These are phyloP conservation scores for Lophius piscatorius DNA, from an alignment of 2,113 vertebrate genomes.

Conservation along the genomic window DNA sequence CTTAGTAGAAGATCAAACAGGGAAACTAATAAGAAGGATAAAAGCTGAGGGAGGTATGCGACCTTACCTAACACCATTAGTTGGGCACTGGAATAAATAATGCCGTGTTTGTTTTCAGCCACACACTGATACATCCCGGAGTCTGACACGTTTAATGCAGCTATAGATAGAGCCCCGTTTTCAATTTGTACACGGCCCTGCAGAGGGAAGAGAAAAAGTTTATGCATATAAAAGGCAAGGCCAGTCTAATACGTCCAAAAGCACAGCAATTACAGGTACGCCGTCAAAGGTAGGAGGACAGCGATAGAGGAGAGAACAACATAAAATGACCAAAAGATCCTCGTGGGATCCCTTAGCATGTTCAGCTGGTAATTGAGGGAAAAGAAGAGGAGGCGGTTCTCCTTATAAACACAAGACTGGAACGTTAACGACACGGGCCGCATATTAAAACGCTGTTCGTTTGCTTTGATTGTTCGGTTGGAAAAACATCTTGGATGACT, in stretches of 20 bases:
- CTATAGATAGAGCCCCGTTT: constrained; percentile 91
- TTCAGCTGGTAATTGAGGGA: constrained; percentile 11
- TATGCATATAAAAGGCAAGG: constrained; percentile 54
- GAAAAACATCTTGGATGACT: too few relatives aligned
- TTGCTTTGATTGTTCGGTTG: constrained; percentile 35
- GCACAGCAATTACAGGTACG: constrained; percentile 69
- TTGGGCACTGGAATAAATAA: constrained; percentile 89
- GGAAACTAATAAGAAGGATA: constrained; percentile 48
- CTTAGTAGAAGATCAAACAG: constrained; percentile 61
- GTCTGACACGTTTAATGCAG: constrained; percentile 88
- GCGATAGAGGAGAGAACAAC: constrained; percentile 24
- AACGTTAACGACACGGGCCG: too few relatives aligned
- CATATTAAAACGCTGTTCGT: constrained; percentile 62
- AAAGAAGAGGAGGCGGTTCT: constrained; percentile 16
- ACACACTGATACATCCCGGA: constrained; percentile 96
- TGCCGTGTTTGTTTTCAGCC: constrained; percentile 96
- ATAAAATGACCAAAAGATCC: not conserved
- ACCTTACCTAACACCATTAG: constrained; percentile 93
- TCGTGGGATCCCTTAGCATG: constrained; percentile 24
- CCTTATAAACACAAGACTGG: constrained; percentile 43
- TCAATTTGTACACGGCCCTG: constrained; percentile 92
- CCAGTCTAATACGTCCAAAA: constrained; percentile 60
- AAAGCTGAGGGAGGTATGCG: constrained; percentile 49
- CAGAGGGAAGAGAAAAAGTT: constrained; percentile 74
- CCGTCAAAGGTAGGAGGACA: constrained; percentile 32